A percentile compares a stretch with the other conserved stretches of the same genome.
Conservation (phyloP, 2,797 vertebrate genomes). For the Lepilemur ruficaudatus region DNA sequence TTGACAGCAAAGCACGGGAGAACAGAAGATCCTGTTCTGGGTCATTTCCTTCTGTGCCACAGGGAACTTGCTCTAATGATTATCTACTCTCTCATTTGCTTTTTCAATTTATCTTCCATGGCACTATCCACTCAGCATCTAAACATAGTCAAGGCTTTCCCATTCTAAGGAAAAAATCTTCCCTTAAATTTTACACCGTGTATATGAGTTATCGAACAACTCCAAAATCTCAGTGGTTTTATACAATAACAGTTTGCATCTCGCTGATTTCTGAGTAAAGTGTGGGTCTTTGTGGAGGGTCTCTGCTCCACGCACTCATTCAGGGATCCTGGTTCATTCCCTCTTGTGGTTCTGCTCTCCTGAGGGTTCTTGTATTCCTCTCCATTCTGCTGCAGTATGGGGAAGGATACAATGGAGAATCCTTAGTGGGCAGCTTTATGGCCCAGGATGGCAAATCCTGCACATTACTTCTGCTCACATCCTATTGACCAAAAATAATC, state of each 20-base stretch:
- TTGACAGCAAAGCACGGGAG: constrained; percentile 9
- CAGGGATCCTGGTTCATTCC: not conserved
- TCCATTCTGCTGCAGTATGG: not conserved
- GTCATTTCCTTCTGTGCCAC: constrained; percentile 21
- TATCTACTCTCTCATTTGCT: constrained; percentile 30
- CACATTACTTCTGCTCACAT: not conserved
- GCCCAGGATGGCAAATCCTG: not conserved
- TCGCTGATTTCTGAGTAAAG: not conserved
- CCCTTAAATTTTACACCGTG: not conserved
- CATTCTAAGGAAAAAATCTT: not conserved
- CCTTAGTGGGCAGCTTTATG: not conserved
- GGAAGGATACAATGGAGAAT: not conserved
- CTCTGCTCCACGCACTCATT: not conserved
- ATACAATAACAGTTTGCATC: not conserved
- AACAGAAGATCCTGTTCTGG: constrained; percentile 42
- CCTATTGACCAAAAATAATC: not conserved
- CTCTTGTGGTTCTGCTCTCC: not conserved
- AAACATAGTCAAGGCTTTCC: not conserved
- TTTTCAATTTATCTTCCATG: constrained; percentile 46
- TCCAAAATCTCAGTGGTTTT: not conserved
- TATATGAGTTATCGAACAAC: not conserved
- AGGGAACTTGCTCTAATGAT: constrained; percentile 39
- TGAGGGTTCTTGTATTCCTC: not conserved
- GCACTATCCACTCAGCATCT: not conserved
- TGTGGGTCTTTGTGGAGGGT: not conserved